Base-by-base conservation (phyloP, 1,140 invertebrate genomes). In the Megalonaias nervosa region DNA sequence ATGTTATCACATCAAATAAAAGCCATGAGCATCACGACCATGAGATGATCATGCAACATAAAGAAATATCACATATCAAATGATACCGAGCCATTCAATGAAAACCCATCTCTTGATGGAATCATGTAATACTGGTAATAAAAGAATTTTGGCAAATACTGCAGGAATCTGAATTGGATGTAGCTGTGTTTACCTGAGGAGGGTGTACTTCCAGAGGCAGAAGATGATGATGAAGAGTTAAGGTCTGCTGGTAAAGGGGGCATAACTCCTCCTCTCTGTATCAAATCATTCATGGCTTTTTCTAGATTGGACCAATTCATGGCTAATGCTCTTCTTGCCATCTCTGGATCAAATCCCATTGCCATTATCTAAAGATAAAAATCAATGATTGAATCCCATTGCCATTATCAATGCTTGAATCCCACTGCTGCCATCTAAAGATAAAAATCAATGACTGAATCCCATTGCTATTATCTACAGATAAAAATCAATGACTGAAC, bases 281-380 rank as follows among this genome's bases (percentile, higher is more conserved):
- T 85, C 73, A 91, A 87, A 83, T 69, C 81, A 59, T 94, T 93
- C 0, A 93, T 92, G 1, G 94, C 93, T 55, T 85, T 86, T 75
- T 92, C 88, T 17, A 94, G 79, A 87, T 94, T 89, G 67, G 94
- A 94, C 5, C 83, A 72, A 17, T 92, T 84, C 55, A 92, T 90
- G 56, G 91, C 86, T 15, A 95, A 89, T 0, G 94, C 94, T 16
- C 89, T 80, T 74, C 90, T 91, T 3, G 92, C 93, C 77, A 92
- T 91, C 17, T 91, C 86, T 6, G 87, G 71, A n/a, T 92, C 91
- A 89, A 94, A 95, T 0, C 26, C 26, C 26, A 31, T 31, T 31
- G 26, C 26, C 26, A 31, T 31, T 31, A 31, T 31, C 26, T 31
- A 31, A 31, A 31, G 1, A 31, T 2, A 31, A 31, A 31, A 31